phyloP scores from a whole-genome alignment of 2,888 invertebrate species.

The Anoplius nigerrimus region DNA sequence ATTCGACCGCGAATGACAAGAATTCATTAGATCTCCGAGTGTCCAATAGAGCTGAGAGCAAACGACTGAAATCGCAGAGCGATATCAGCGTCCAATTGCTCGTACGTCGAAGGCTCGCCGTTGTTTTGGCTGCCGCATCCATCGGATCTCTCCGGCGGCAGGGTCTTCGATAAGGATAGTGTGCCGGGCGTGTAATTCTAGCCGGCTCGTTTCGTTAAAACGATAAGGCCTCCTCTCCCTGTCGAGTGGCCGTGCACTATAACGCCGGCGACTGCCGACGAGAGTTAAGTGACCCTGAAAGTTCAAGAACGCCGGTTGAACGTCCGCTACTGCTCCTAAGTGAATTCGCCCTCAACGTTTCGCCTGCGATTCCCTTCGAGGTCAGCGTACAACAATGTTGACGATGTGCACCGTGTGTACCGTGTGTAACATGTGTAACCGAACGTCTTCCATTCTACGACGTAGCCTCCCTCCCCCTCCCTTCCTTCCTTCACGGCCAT shows the following conservation, averaged over 20 bases:
- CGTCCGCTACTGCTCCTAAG: slow-evolving; percentile 52
- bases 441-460: too few species aligned
- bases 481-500: too few species aligned
- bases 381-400: background rate
- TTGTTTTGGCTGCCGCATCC: background rate
- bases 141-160: slow-evolving; percentile 25
- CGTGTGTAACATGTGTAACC: too few species aligned
- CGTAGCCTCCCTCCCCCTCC: too few species aligned
- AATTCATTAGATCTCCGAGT: too few species aligned
- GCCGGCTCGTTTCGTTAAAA: slow-evolving; percentile 47
- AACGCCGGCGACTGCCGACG: slow-evolving; percentile 20
- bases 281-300: slow-evolving; percentile 68
- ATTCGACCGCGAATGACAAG: too few species aligned
- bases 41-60: too few species aligned
- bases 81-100: too few species aligned
- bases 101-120: too few species aligned
- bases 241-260: slow-evolving; percentile 22
- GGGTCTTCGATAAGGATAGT: slow-evolving; percentile 37
- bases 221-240: slow-evolving; percentile 47
- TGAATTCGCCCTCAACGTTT: slow-evolving; percentile 46
- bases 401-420: too few species aligned
- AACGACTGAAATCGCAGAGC: too few species aligned
- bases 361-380: slow-evolving; percentile 31
- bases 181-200: slow-evolving; percentile 43
- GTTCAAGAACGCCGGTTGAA: slow-evolving; percentile 72